Base-by-base conservation (phyloP, 2,797 vertebrate species). In the Australoheros facetus region DNA sequence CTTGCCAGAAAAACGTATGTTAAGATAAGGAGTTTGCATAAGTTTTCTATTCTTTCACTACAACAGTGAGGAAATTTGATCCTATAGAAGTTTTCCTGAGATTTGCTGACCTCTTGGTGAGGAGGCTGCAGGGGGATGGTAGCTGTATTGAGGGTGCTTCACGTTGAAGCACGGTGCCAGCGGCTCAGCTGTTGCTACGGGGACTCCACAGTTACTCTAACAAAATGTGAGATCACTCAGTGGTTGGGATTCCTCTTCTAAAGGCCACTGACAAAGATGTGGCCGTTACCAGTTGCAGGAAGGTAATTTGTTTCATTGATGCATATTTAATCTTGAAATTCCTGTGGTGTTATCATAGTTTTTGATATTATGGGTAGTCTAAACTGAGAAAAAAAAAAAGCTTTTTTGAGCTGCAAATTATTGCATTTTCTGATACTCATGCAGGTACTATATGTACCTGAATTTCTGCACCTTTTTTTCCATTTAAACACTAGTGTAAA, bases 111-210 rank as follows among this genome's bases (percentile, higher is more conserved):
- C 71, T 91, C 80, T 78, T 77, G 60, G 55, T 89, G 77, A 85
- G 62, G 28, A 86, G 69, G 45, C 51, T 39, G 70, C 39, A 62
- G 78, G 88, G 85, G 85, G 80, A 87, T 80, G 83, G 87, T 73
- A 55, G 78, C 62, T 82, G 75, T 71, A 21, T 73, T 82, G 71
- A 80, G 75, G 71, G 66, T 83, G 73, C 76, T 84, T 88, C 77
- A 85, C 84, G 90, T 83, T 85, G 74, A 83, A 88, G 79, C 74
- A 62, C 60, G 54, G 85, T 90, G 84, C 87, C 71, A 77, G 87
- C 62, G 32, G 85, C 78, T 89, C 86, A 88, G 89, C 88, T 87
- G 93, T 95, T 95, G 92, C 95, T 91, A 92, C 82, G 89, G 94
- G 85, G 91, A 95, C 93, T 93, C 83, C 89, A 88, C 84, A 91